Evolutionary conservation across 2,797 vertebrate species (phyloP), one percentile per base, ranked within the genome.

Genomic region (Ammospiza maritima): DNA sequence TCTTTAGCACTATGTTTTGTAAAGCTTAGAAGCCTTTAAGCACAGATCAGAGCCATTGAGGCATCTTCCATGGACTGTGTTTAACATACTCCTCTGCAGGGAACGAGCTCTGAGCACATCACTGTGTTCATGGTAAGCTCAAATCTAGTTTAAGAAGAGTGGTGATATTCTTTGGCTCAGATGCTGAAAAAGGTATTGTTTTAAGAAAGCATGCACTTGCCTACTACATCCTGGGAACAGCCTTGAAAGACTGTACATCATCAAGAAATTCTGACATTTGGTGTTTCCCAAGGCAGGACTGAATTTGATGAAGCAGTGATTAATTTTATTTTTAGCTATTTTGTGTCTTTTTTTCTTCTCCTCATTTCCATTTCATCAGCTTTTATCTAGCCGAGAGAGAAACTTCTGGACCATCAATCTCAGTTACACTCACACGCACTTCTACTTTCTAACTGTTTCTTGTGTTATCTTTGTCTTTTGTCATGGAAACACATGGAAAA

Each of bases 391-490:
- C 67, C 79, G 86, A 93, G 60, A 93, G 51, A 93, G 89, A 94
- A 94, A 86, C 77, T 96, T 92, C 80, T 94, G 67, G 85, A 81
- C 79, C 71, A 90, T 93, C 79, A 75, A 17, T 89, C 83, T 91
- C 71, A 71, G 65, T 90, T 91, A 79, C 56, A 51, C 53, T 91
- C 74, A 85, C 53, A 89, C 47, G 76, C 6, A 2, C 38, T 94
- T 96, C 67, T 61, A 74, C 89, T 92, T 94, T 84, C 71, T 89
- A 73, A 92, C 83, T 78, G 48, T 72, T 95, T 91, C 61, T 91
- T 76, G 72, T 82, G 88, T 96, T 96, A 93, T 94, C 89, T 94
- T 95, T 94, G 90, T 89, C 87, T 85, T 95, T 96, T 96, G 93
- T 96, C 94, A 94, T 94, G 94, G 85, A 94, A 96, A 96, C 91